These are phyloP conservation scores for Mormyrops boulengeri DNA, from an alignment of 2,797 vertebrate species.

Conservation along the genomic window DNA sequence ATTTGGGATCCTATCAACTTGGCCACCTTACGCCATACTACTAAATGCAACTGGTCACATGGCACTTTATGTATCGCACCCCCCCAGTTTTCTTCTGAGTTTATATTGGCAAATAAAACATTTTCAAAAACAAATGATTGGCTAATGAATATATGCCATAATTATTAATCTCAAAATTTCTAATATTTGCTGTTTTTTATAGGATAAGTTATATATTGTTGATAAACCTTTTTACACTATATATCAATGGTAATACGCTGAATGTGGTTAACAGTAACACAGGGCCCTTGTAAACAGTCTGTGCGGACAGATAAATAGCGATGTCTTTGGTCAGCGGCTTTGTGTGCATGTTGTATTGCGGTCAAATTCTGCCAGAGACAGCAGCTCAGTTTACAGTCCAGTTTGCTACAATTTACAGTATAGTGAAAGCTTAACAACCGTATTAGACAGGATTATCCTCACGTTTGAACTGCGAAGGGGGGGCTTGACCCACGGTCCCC, in stretches of 20 bases:
- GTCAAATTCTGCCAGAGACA: neutral
- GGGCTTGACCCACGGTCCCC: neutral
- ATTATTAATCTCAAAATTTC: neutral
- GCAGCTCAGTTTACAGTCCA: neutral
- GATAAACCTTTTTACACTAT: neutral
- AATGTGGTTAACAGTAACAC: neutral
- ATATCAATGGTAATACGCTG: neutral
- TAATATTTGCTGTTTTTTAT: neutral
- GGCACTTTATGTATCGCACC: neutral
- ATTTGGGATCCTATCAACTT: neutral
- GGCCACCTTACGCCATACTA: neutral
- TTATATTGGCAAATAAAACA: neutral
- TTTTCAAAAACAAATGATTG: neutral
- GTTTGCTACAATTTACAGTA: neutral
- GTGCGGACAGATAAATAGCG: neutral
- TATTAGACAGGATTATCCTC: neutral
- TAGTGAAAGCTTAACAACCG: neutral
- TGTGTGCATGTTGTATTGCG: neutral
- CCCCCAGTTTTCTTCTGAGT: neutral
- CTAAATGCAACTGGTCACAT: neutral
- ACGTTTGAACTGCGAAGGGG: neutral
- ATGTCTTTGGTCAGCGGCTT: neutral
- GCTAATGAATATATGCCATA: neutral
- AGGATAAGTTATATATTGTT: neutral
- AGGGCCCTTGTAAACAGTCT: neutral